Evolutionary conservation across 2,113 vertebrate genomes (phyloP).

Genomic region (Oryzias melastigma): DNA sequence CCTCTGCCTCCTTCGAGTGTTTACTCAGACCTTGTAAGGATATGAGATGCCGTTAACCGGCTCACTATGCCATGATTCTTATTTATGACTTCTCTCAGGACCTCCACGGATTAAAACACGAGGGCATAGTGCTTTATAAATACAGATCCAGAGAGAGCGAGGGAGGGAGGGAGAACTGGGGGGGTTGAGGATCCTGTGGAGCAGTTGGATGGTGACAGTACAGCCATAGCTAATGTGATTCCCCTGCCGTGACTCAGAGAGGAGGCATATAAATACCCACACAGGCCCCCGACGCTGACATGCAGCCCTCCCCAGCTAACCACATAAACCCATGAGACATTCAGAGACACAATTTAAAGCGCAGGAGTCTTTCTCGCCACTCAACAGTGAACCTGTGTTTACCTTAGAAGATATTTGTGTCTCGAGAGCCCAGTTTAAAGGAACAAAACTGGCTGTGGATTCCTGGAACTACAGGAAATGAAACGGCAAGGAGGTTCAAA

Average conservation of each 20-base stretch:
- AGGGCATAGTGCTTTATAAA: slow-evolving; percentile 29
- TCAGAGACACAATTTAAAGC: slow-evolving; percentile 32
- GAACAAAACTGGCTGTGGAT: not conserved
- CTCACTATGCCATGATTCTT: slow-evolving; percentile 44
- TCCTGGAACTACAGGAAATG: too few species aligned
- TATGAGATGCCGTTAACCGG: slow-evolving; percentile 50
- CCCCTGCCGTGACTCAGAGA: slow-evolving; percentile 56
- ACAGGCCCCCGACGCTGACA: slow-evolving; percentile 53
- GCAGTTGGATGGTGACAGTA: slow-evolving; percentile 46
- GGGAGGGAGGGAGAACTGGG: not conserved
- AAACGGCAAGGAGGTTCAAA: not conserved
- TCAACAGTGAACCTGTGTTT: slow-evolving; percentile 42
- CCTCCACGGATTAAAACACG: slow-evolving; percentile 42
- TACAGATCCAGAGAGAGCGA: slow-evolving; percentile 9
- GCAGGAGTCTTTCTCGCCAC: slow-evolving; percentile 8
- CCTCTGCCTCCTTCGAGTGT: slow-evolving; percentile 44
- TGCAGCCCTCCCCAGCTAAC: slow-evolving; percentile 35
- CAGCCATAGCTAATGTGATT: slow-evolving; percentile 66
- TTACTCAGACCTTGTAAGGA: slow-evolving; percentile 53
- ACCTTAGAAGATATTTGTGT: not conserved
- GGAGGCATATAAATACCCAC: slow-evolving; percentile 62
- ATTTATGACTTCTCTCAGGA: slow-evolving; percentile 44
- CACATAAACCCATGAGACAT: slow-evolving; percentile 42
- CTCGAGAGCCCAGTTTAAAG: not conserved
- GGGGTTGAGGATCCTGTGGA: slow-evolving; percentile 33